Evolutionary conservation across 2,113 vertebrate genomes (phyloP), one percentile per base, ranked within the genome.

Genomic region (Anoplopoma fimbria): DNA sequence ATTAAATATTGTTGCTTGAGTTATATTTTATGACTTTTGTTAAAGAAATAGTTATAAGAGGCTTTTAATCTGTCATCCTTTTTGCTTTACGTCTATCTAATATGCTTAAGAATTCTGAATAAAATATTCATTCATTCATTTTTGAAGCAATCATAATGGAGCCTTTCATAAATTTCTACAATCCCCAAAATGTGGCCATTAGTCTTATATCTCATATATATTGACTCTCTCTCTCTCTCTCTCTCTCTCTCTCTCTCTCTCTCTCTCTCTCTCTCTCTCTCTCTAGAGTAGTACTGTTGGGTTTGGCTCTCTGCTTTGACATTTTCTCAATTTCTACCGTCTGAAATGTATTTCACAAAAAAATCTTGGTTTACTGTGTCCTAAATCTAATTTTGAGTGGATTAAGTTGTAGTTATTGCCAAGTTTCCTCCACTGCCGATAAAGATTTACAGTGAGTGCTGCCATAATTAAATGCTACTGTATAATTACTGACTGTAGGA

Each of bases 361-460:
- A 34, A 69, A 15, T n/a, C 53, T 21, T 9, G 5, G 14, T 77
- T 58, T 25, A 45, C 14, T 42, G 25, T 55, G 10, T 40, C 62
- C 27, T 45, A 68, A 67, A 65, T 57, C 38, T 42, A 1, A 14
- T 31, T 74, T 71, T 42, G 49, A 85, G 64, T 69, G 47, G 58
- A 75, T 71, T 80, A 42, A 80, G 25, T 57, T 23, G 34, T 31
- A 38, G 47, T 29, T 63, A 58, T 64, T 84, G 82, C 82, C 71
- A 79, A 75, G 36, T 49, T 40, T 61, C 9, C n/a, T 79, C 7
- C 2, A 25, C 27, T 75, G 64, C 14, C 21, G 4, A 29, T 64
- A 64, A 36, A 57, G 10, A 79, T 79, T 38, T 47, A 63, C 23
- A n/a, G 40, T 27, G 42, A 62, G 23, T 47, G 69, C 57, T 63